phyloP scores from a whole-genome alignment of 2,888 invertebrate species.

The Pinctada fucata region DNA sequence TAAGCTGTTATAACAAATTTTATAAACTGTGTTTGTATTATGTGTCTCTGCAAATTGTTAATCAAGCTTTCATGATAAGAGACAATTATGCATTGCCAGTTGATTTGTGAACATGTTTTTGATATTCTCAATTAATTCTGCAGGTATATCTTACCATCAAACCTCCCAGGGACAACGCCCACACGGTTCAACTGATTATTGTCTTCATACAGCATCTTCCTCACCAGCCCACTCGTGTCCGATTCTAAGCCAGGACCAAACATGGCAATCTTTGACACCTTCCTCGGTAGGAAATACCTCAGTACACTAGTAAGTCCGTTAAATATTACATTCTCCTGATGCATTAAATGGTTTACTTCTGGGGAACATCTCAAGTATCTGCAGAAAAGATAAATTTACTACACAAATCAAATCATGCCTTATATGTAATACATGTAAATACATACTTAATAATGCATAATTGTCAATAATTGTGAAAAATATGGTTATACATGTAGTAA shows the following conservation, averaged over 20 bases:
- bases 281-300: conserved; percentile 66
- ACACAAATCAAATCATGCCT: not conserved
- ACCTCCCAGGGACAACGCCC: conserved; percentile 69
- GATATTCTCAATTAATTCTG: too few species aligned
- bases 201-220: conserved; percentile 60
- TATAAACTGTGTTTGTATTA: too few species aligned
- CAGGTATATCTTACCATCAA: conserved; percentile 58
- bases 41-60: too few species aligned
- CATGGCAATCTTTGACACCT: conserved; percentile 67
- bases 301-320: conserved; percentile 63
- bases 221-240: conserved; percentile 61
- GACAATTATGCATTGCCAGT: too few species aligned
- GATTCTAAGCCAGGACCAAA: conserved; percentile 72
- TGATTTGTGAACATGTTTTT: too few species aligned
- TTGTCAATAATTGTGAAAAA: too few species aligned
- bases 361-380: conserved; percentile 70
- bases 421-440: not conserved
- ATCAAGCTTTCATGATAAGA: too few species aligned
- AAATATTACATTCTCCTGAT: conserved; percentile 58
- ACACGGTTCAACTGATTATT: conserved; percentile 50
- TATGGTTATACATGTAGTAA: too few species aligned
- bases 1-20: too few species aligned
- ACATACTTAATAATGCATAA: too few species aligned
- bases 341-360: conserved; percentile 54
- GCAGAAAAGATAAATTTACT: conserved; percentile 33